Evolutionary conservation across 2,888 invertebrate genomes (phyloP).

Genomic region (Parnassius mnemosyne): DNA sequence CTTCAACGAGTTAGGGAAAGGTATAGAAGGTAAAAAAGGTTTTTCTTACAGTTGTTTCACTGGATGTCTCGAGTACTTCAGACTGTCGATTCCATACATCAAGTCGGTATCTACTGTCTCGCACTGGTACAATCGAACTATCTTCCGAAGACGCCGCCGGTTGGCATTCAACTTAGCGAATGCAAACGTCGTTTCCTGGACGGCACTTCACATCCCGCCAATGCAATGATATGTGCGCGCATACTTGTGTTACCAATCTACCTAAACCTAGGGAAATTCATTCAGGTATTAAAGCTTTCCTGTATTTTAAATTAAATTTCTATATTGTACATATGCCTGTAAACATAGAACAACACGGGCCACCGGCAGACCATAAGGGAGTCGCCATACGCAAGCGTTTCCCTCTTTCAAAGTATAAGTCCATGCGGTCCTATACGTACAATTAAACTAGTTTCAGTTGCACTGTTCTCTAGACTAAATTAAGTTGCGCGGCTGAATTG

Average conservation of each 20-base stretch:
- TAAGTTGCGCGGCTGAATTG: no score
- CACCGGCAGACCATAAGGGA: no score
- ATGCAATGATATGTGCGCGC: conserved; percentile 99
- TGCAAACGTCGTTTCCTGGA: conserved; percentile 97
- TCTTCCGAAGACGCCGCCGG: conserved; percentile 98
- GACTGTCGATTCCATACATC: conserved; percentile 99
- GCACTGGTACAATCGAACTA: conserved; percentile 99
- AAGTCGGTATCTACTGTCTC: conserved; percentile 98
- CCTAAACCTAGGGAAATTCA: conserved; percentile 99
- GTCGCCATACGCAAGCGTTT: no score
- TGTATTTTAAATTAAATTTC: conserved; percentile 1
- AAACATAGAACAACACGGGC: no score
- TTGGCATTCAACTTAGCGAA: conserved; percentile 98
- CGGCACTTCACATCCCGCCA: conserved; percentile 98
- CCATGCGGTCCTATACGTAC: no score
- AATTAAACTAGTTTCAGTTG: no score
- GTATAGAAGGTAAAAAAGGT: conserved; percentile 18
- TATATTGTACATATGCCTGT: background rate
- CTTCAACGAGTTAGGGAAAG: conserved; percentile 7
- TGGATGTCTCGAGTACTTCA: conserved; percentile 99
- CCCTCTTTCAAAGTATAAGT: no score
- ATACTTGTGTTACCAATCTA: conserved; percentile 99
- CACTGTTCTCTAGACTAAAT: no score
- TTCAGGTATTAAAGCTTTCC: conserved; percentile 84
- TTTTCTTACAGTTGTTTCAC: conserved; percentile 91